These are phyloP conservation scores for Pygocentrus nattereri DNA, from an alignment of 2,797 vertebrate genomes.

Conservation along the genomic window DNA sequence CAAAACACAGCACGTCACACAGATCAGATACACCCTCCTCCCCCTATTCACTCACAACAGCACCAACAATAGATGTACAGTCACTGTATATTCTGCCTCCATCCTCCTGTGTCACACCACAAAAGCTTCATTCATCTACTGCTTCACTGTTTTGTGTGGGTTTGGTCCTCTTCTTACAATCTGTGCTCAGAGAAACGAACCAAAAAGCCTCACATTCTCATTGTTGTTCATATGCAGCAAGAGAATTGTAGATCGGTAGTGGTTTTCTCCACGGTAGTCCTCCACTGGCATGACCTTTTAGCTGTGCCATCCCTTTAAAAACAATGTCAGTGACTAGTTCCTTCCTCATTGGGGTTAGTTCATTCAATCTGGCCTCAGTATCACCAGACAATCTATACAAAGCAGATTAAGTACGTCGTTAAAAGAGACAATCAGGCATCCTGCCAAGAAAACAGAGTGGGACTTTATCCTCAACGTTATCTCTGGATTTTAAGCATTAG, in stretches of 20 bases:
- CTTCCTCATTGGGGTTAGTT: neutral
- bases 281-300: neutral
- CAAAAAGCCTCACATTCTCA: neutral
- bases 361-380: neutral
- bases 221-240: neutral
- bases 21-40: neutral
- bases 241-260: neutral
- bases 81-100: constrained; percentile 19
- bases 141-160: neutral
- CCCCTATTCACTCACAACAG: neutral
- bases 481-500: neutral
- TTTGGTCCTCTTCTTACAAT: neutral
- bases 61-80: constrained; percentile 27
- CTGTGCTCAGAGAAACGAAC: neutral
- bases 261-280: neutral
- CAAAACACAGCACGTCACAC: neutral
- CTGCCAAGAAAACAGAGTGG: neutral
- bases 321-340: constrained; percentile 15
- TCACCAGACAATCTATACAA: constrained; percentile 25
- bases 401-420: neutral
- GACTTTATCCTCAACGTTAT: neutral
- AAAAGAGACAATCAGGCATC: neutral
- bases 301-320: neutral
- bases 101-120: neutral
- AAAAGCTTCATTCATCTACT: constrained; percentile 13